Conservation (phyloP, 2,797 vertebrate species). For the Diceros bicornis region DNA sequence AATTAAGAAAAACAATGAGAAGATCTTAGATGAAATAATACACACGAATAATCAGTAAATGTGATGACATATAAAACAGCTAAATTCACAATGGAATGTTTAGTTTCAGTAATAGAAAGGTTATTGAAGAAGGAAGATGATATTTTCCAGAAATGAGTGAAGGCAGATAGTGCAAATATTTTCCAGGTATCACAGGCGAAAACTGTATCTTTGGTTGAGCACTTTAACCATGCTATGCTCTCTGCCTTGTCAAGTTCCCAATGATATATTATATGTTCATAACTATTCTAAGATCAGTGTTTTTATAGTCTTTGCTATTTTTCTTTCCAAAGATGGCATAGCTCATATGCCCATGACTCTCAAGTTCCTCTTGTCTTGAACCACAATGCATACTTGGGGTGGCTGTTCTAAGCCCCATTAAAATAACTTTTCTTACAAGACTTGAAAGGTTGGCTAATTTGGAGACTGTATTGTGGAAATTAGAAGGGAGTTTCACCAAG, state of each 20-base stretch:
- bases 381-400: no score
- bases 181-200: accelerated
- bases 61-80: accelerated
- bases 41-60: background rate
- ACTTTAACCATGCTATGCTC: accelerated
- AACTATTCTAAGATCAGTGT: accelerated
- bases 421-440: no score
- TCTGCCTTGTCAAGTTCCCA: no score
- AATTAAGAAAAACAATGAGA: background rate
- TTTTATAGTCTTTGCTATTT: background rate
- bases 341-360: accelerated
- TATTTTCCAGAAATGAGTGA: background rate
- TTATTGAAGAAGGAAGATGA: background rate
- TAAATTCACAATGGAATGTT: background rate
- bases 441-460: background rate
- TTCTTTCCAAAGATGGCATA: background rate
- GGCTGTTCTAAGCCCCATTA: background rate
- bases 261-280: no score
- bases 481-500: no score
- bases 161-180: accelerated
- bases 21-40: no score
- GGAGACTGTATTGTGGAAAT: background rate
- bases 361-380: accelerated
- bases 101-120: background rate
- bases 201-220: background rate